Conservation (phyloP, 1,140 invertebrate genomes). For the Pissodes strobi region DNA sequence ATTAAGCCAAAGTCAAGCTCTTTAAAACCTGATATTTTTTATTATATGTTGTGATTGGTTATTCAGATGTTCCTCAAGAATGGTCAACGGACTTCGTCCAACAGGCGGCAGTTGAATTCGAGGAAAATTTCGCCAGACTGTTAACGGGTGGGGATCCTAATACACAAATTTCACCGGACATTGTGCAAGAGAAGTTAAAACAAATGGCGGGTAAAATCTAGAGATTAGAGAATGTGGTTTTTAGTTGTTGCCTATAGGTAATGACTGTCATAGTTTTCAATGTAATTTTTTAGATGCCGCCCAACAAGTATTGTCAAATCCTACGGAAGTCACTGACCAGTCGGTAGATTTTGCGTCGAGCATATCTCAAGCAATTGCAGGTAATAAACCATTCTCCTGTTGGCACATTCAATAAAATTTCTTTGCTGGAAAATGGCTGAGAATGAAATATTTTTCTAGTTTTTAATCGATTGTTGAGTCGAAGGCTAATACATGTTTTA, state of each 20-base stretch:
- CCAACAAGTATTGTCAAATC: slow-evolving; percentile 48
- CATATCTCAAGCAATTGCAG: slow-evolving; percentile 51
- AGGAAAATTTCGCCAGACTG: slow-evolving; percentile 64
- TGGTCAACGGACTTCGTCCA: slow-evolving; percentile 69
- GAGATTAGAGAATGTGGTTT: too few relatives aligned
- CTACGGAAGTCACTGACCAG: slow-evolving; percentile 39
- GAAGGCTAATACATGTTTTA: too few relatives aligned
- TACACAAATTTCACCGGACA: slow-evolving; percentile 51
- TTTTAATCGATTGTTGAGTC: too few relatives aligned
- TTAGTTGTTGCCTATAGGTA: too few relatives aligned
- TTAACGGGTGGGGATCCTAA: slow-evolving; percentile 54
- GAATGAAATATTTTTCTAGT: too few relatives aligned
- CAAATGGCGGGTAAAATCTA: slow-evolving; percentile 50
- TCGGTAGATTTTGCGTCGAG: slow-evolving; percentile 49
- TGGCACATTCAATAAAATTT: too few relatives aligned
- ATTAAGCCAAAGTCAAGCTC: too few relatives aligned
- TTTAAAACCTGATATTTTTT: neutral
- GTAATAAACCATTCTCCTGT: too few relatives aligned
- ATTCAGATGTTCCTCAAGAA: slow-evolving; percentile 45
- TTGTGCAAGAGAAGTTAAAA: slow-evolving; percentile 48
- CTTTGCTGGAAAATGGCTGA: too few relatives aligned
- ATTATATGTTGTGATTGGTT: neutral
- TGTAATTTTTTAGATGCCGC: slow-evolving; percentile 49
- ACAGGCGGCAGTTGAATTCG: slow-evolving; percentile 65
- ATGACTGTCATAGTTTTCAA: too few relatives aligned